These are phyloP conservation scores for Drosophila subpulchrella DNA, from an alignment of 1,140 invertebrate species.

Conservation along the genomic window DNA sequence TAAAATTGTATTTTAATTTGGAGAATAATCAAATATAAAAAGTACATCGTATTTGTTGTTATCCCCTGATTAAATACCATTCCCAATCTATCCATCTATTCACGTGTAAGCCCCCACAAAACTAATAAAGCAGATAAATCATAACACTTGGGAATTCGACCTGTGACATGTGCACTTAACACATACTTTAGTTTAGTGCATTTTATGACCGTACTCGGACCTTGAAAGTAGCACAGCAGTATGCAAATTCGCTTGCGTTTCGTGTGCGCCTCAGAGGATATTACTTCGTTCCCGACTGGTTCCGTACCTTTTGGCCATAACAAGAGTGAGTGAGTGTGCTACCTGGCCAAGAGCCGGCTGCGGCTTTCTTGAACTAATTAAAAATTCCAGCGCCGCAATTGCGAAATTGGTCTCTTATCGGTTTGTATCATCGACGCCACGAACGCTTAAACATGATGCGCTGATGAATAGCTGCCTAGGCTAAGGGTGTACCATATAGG, in stretches of 20 bases:
- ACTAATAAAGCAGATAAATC: conserved; percentile 16
- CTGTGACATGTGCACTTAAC: conserved; percentile 60
- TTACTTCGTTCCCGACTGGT: conserved; percentile 36
- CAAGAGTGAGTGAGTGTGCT: conserved; percentile 18
- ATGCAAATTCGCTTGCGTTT: conserved; percentile 62
- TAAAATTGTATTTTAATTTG: background rate
- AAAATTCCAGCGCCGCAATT: conserved; percentile 81
- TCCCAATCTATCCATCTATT: background rate
- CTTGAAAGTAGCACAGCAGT: conserved; percentile 16
- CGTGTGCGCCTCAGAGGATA: conserved; percentile 49
- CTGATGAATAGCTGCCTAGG: conserved; percentile 79
- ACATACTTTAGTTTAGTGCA: conserved; percentile 68
- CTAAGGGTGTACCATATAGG: conserved; percentile 25
- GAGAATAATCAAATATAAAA: no score
- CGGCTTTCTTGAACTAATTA: conserved; percentile 72
- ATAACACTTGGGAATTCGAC: conserved; percentile 40
- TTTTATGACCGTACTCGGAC: conserved; percentile 41
- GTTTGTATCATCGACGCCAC: conserved; percentile 81
- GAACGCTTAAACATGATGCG: conserved; percentile 77
- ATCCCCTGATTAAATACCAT: background rate
- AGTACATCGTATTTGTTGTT: no score
- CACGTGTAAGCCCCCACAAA: background rate
- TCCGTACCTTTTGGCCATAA: conserved; percentile 23
- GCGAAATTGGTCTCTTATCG: conserved; percentile 84
- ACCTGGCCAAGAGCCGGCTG: conserved; percentile 21